These are phyloP conservation scores for Nebria salina DNA, from an alignment of 2,888 invertebrate species.

Conservation along the genomic window DNA sequence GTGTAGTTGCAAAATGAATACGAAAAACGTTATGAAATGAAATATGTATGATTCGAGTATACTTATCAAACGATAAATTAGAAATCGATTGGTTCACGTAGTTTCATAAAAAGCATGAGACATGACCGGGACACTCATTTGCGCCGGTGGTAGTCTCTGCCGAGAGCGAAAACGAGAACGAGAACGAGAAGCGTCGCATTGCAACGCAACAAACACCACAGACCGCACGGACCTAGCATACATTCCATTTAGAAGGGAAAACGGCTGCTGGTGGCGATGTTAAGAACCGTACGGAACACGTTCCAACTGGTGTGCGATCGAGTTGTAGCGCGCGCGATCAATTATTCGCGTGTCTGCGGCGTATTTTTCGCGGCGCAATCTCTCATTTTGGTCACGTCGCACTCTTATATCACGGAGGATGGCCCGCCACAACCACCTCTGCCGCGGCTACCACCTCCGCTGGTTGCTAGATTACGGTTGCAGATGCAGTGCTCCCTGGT, in stretches of 20 bases:
- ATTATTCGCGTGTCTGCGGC: background rate
- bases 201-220: background rate
- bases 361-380: constrained; percentile 25
- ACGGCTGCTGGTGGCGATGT: background rate
- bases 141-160: background rate
- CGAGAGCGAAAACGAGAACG: background rate
- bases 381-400: constrained; percentile 34
- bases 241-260: background rate
- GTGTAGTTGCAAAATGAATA: background rate
- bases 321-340: background rate
- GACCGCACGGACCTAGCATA: background rate
- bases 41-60: background rate
- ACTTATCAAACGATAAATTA: background rate
- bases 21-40: background rate
- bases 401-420: constrained; percentile 29
- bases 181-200: background rate
- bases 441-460: constrained; percentile 7
- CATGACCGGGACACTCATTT: constrained; percentile 1
- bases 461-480: constrained; percentile 6
- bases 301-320: background rate
- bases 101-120: background rate
- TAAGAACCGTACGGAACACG: background rate
- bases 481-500: background rate
- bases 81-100: background rate
- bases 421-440: background rate